Evolutionary conservation across 2,113 vertebrate species (phyloP).

Genomic region (Eretmochelys imbricata): DNA sequence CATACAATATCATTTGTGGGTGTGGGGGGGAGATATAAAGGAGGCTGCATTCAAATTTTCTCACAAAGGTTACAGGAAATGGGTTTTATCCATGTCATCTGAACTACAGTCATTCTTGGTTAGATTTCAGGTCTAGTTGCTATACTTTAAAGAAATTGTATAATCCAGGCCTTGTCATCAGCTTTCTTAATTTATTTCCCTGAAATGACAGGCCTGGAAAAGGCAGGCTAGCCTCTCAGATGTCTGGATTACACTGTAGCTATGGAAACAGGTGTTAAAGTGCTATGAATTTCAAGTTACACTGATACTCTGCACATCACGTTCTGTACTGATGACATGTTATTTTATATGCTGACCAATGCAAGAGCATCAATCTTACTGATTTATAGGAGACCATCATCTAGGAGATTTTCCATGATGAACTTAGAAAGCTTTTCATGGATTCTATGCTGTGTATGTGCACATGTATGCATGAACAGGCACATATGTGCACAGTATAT

Average conservation of each 20-base stretch:
- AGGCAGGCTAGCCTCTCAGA: constrained; percentile 81
- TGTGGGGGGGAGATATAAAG: background rate
- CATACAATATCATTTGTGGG: constrained; percentile 52
- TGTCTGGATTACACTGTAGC: constrained; percentile 86
- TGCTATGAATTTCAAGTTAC: constrained; percentile 85
- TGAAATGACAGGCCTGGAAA: constrained; percentile 84
- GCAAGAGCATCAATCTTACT: constrained; percentile 57
- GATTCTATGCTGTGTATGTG: background rate
- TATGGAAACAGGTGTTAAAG: constrained; percentile 90
- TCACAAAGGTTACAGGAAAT: constrained; percentile 76
- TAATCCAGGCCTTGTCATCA: constrained; percentile 80
- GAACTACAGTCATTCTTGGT: constrained; percentile 56
- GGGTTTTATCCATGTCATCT: constrained; percentile 64
- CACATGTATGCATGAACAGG: fast-evolving
- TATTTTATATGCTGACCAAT: constrained; percentile 80
- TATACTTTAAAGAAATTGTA: constrained; percentile 80
- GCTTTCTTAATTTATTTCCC: constrained; percentile 86
- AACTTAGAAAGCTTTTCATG: background rate
- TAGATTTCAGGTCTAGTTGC: constrained; percentile 74
- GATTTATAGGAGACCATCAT: constrained; percentile 59
- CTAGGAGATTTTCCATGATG: background rate
- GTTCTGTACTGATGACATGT: constrained; percentile 71
- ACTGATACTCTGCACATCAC: constrained; percentile 78
- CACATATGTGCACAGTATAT: background rate
- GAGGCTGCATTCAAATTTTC: constrained; percentile 63